These are phyloP conservation scores for Pristionchus pacificus DNA, from an alignment of 1,140 invertebrate genomes.

Conservation along the genomic window DNA sequence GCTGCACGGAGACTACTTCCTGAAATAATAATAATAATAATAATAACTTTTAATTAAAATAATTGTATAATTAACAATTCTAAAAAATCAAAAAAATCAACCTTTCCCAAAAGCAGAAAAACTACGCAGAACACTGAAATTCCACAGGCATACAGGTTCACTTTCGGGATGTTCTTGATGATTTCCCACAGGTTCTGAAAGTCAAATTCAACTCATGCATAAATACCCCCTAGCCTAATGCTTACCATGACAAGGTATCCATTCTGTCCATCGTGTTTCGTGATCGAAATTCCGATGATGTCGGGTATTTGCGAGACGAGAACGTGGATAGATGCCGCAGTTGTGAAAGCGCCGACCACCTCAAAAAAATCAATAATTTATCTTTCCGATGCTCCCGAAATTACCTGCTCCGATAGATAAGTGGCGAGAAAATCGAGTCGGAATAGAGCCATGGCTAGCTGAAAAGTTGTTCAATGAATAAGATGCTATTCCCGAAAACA, in stretches of 20 bases:
- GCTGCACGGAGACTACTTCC: conserved; percentile 43
- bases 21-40: background rate
- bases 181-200: conserved; percentile 33
- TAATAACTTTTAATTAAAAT: background rate
- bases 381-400: background rate
- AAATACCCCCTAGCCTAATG: background rate
- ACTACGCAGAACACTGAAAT: conserved; percentile 40
- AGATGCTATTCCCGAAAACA: background rate
- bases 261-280: conserved; percentile 24
- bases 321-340: conserved; percentile 49
- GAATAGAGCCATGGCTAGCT: conserved; percentile 51
- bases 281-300: conserved; percentile 43
- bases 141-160: conserved; percentile 34
- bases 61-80: too few species aligned
- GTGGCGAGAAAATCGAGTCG: conserved; percentile 55
- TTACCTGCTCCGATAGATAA: conserved; percentile 48
- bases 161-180: conserved; percentile 1
- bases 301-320: conserved; percentile 49
- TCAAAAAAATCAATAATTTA: background rate
- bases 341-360: conserved; percentile 51
- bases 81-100: background rate
- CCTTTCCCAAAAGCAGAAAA: conserved; percentile 47
- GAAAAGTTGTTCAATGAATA: conserved; percentile 14
- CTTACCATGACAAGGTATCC: conserved; percentile 43
- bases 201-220: conserved; percentile 19